phyloP scores from a whole-genome alignment of 2,113 vertebrate species.

The Embiotoca jacksoni region DNA sequence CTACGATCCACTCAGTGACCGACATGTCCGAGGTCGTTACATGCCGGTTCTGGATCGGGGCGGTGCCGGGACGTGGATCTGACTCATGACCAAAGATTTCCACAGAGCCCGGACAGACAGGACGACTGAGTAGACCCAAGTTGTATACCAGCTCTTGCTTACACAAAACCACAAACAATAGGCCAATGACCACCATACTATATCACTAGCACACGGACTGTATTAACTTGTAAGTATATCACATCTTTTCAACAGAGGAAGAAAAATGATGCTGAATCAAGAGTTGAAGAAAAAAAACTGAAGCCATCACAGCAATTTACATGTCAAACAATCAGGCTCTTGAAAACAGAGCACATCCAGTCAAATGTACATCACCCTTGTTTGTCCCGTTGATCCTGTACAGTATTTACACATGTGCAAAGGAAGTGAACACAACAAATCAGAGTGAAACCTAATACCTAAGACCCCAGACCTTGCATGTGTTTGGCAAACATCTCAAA shows the following conservation, averaged over 20 bases:
- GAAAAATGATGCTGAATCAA: slow-evolving; percentile 38
- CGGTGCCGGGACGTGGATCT: neutral
- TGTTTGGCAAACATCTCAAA: slow-evolving; percentile 48
- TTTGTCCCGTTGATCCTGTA: slow-evolving; percentile 65
- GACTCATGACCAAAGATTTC: slow-evolving; percentile 11
- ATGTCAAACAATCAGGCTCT: slow-evolving; percentile 59
- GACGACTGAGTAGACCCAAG: slow-evolving; percentile 15
- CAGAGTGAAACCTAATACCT: slow-evolving; percentile 22
- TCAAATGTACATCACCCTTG: slow-evolving; percentile 56
- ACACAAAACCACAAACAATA: slow-evolving; percentile 60
- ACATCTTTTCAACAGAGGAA: slow-evolving; percentile 51
- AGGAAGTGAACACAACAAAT: slow-evolving; percentile 55
- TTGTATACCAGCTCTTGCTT: slow-evolving; percentile 41
- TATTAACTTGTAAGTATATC: slow-evolving; percentile 58
- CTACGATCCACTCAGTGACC: neutral
- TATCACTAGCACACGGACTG: slow-evolving; percentile 65
- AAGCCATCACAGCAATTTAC: slow-evolving; percentile 73
- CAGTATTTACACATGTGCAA: slow-evolving; percentile 84
- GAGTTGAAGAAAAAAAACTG: slow-evolving; percentile 55
- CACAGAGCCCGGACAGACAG: neutral
- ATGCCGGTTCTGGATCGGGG: slow-evolving; percentile 11
- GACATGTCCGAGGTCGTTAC: neutral
- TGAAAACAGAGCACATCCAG: slow-evolving; percentile 69
- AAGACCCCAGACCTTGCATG: slow-evolving; percentile 13
- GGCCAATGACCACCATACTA: slow-evolving; percentile 51